Evolutionary conservation across 2,888 invertebrate species (phyloP), one percentile per base, ranked within the genome.

Genomic region (Melieria crassipennis): DNA sequence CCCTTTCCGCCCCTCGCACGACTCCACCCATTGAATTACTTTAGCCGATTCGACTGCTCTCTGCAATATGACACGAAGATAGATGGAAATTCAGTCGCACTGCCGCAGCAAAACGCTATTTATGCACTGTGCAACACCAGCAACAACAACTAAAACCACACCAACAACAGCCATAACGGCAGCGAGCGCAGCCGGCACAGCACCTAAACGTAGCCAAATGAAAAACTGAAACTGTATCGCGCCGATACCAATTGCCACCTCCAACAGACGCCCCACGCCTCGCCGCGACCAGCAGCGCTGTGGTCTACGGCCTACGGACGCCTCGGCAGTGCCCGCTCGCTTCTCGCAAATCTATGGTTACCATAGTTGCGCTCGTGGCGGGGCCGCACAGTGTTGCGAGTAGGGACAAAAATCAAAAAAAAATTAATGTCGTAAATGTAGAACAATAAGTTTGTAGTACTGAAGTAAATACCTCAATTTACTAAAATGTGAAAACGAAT

Each of bases 61-160:
- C 70, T 65, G 64, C 73, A 69, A 70, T 72, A 73, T 75, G 73
- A 75, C 70, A 76, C 73, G 66, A 75, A 77, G 76, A 75, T 76
- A 75, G 73, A 77, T 77, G 73, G 73, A 71, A 71, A 72, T 73
- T 69, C 74, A 73, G 73, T 72, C 71, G 73, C 74, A 77, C 65
- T 73, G 74, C 71, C 71, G 75, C 30, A 30, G 76, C 30, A 67
- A 76, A 73, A 73, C 71, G 68, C 62, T 77, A 74, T 74, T 76
- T 74, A 75, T 77, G 64, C 71, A 69, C 73, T 76, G 66, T 16
- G 50, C 30, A 65, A 58, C 55, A 71, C 45, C 69, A 64, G 16
- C 64, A 47, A 48, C 45, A 67, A 30, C 30, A 30, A 30, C 30
- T 30, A 2, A 30, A 30, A 30, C 30, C 30, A 30, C 30, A 30